Percentiles rank a stretch among this genome's conserved stretches.
Conservation (phyloP, 1,140 invertebrate species). For the Drosophila rufa region DNA sequence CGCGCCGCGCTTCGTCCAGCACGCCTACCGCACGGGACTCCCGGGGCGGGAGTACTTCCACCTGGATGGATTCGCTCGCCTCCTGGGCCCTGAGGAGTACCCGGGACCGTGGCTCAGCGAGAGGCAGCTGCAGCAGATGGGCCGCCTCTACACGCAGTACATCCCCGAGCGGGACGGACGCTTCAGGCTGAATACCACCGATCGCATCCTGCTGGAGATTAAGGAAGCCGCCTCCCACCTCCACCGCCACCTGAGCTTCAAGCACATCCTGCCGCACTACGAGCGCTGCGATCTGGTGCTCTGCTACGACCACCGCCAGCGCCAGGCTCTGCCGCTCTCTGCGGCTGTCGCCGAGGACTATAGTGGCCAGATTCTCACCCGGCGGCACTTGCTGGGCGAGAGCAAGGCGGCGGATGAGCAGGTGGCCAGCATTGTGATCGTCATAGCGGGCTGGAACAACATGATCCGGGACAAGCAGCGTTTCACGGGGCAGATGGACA, state of each 20-base stretch:
- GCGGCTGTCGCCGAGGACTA: slow-evolving; percentile 60
- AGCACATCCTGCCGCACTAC: slow-evolving; percentile 87
- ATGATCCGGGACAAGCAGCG: slow-evolving; percentile 78
- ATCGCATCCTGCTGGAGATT: slow-evolving; percentile 85
- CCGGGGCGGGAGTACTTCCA: slow-evolving; percentile 85
- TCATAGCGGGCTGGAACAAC: slow-evolving; percentile 84
- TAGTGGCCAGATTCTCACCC: slow-evolving; percentile 61
- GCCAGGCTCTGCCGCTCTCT: slow-evolving; percentile 29
- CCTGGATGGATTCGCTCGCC: slow-evolving; percentile 86
- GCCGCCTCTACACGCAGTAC: slow-evolving; percentile 85
- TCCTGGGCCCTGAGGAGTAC: slow-evolving; percentile 85
- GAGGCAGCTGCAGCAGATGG: slow-evolving; percentile 77
- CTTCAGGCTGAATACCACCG: slow-evolving; percentile 82
- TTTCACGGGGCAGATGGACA: slow-evolving; percentile 83
- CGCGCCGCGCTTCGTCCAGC: slow-evolving; percentile 84
- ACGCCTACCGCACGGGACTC: slow-evolving; percentile 73
- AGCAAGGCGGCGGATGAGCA: slow-evolving; percentile 38
- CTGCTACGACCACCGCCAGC: slow-evolving; percentile 67
- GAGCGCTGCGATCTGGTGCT: slow-evolving; percentile 84
- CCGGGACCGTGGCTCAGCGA: slow-evolving; percentile 85
- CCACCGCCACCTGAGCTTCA: slow-evolving; percentile 54
- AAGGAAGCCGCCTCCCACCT: slow-evolving; percentile 70
- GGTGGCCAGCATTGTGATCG: slow-evolving; percentile 85
- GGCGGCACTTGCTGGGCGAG: slow-evolving; percentile 81
- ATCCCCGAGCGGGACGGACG: slow-evolving; percentile 84